Evolutionary conservation across 2,797 vertebrate genomes (phyloP).

Genomic region (Tokudaia tokunoshimensis): DNA sequence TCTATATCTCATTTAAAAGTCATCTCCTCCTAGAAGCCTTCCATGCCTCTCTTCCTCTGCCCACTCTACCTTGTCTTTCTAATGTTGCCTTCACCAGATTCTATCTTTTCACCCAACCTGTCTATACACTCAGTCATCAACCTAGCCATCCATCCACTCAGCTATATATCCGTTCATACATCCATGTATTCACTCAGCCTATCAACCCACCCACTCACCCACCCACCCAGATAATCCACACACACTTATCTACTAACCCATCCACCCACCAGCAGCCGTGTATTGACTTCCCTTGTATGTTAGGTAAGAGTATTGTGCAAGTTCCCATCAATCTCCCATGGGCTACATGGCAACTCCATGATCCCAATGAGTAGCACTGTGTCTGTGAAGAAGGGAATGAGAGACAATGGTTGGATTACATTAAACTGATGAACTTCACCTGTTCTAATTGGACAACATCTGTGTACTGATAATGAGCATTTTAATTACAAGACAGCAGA

Average conservation of each 20-base stretch:
- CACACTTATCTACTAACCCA: too few species aligned
- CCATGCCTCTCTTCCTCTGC: not conserved
- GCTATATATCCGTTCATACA: not conserved
- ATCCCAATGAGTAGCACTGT: not conserved
- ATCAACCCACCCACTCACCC: not conserved
- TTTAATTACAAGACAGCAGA: constrained; percentile 60
- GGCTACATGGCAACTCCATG: not conserved
- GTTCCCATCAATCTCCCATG: not conserved
- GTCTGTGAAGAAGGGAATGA: not conserved
- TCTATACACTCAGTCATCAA: not conserved
- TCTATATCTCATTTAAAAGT: constrained; percentile 12
- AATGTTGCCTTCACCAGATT: not conserved
- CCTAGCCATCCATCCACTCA: not conserved
- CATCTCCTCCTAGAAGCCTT: not conserved
- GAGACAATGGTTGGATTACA: not conserved
- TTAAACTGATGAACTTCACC: constrained; percentile 62
- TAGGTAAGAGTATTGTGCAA: not conserved
- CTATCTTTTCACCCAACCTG: too few species aligned
- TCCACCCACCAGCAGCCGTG: not conserved
- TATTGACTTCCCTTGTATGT: not conserved
- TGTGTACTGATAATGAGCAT: constrained; percentile 64
- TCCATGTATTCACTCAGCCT: not conserved
- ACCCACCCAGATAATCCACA: not conserved
- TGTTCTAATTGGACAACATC: constrained; percentile 58
- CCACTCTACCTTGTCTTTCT: not conserved